Conservation (phyloP, 2,113 vertebrate genomes). For the Macaca mulatta region DNA sequence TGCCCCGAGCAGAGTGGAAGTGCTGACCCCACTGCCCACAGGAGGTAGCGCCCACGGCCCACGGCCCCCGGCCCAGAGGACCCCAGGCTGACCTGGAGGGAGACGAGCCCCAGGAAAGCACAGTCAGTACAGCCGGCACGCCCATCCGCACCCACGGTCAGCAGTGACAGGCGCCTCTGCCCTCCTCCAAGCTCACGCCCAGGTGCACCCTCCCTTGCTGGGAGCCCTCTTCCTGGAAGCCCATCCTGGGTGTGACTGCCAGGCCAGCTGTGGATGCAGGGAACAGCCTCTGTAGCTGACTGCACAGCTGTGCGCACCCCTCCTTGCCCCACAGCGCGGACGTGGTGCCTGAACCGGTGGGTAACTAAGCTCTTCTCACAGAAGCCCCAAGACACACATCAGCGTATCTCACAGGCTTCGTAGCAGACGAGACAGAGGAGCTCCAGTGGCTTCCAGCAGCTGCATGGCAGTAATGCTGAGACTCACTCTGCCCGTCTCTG, state of each 20-base stretch:
- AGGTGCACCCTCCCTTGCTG: no score
- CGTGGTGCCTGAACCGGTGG: background rate
- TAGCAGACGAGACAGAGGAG: background rate
- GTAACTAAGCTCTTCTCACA: background rate
- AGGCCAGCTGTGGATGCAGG: background rate
- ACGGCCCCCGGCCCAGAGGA: background rate
- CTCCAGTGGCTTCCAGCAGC: background rate
- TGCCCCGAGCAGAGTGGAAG: background rate
- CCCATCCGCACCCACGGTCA: background rate
- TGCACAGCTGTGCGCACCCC: background rate
- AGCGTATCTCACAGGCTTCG: background rate
- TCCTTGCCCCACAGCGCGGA: background rate
- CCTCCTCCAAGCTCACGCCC: background rate
- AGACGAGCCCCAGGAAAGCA: background rate
- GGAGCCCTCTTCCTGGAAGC: background rate
- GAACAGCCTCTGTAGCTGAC: background rate
- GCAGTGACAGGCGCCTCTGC: no score
- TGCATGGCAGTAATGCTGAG: background rate
- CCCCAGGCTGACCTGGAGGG: background rate
- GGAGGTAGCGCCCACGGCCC: background rate
- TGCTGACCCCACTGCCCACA: background rate
- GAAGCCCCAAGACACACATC: background rate
- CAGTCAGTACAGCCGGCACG: background rate
- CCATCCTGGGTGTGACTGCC: background rate
- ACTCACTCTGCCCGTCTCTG: background rate